Evolutionary conservation across 2,797 vertebrate species (phyloP), one percentile per base, ranked within the genome.

Genomic region (Pseudocheirus occidentalis): DNA sequence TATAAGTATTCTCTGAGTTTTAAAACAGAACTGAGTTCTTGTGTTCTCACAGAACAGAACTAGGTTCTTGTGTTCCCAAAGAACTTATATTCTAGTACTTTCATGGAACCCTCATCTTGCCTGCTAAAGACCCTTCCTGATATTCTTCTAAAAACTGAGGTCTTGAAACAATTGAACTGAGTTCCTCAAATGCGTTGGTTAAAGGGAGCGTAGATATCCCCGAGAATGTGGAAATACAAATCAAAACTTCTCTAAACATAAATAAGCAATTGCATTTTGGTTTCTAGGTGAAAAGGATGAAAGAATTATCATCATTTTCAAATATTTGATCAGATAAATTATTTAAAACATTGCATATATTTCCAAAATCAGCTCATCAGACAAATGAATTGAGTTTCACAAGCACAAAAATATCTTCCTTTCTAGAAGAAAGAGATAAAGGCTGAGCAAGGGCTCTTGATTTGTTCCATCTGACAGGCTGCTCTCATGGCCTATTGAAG

Each of bases 351-450:
- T 87, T 7, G 16, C 21, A 27, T 87, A 46, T 50, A 87, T 93
- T 93, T 94, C n/a, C 87, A 34, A 93, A 93, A 66, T 81, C 29
- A 12, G 0, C 53, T 94, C 27, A 81, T 90, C 95, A 91, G 91
- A 91, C 81, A 96, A 94, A 57, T 57, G 91, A 92, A 28, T 59
- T 27, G 46, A 59, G 16, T 90, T 53, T 94, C 18, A 57, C 90
- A 92, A 93, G 1, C 27, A 87, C 6, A 66, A 87, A 54, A 66
- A 0, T 46, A 16, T 55, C 53, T 52, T 54, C 21, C 9, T 13
- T 54, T 31, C 29, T 90, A 0, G 34, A 14, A 90, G 90, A 50
- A 34, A 91, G 28, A 54, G 29, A 5, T 18, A 13, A 93, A 59
- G 29, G 58, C 21, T 95, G 24, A n/a, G 34, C 52, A 89, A 56